Evolutionary conservation across 2,888 invertebrate genomes (phyloP).

Genomic region (Oscheius myriophilus): DNA sequence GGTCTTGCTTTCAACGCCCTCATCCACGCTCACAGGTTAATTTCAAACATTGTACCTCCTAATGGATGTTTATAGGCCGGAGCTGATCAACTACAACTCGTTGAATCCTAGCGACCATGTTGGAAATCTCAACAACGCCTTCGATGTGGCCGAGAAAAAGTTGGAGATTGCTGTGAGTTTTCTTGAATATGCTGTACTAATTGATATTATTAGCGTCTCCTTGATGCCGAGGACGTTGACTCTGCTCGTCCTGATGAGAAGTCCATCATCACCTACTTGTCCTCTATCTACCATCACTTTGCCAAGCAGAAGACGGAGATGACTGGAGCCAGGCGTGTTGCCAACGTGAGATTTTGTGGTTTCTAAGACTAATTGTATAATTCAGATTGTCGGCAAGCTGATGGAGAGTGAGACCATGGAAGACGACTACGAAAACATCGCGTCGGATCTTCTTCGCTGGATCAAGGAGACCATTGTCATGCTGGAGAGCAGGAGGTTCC

Average conservation of each 20-base stretch:
- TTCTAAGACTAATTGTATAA: not conserved
- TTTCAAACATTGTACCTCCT: not conserved
- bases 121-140: conserved; percentile 96
- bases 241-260: conserved; percentile 82
- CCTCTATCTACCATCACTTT: conserved; percentile 98
- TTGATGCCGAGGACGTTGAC: conserved; percentile 97
- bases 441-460: conserved; percentile 89
- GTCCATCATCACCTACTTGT: conserved; percentile 97
- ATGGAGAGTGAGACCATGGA: conserved; percentile 94
- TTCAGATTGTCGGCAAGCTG: conserved; percentile 93
- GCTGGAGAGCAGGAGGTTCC: conserved; percentile 76
- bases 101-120: conserved; percentile 85
- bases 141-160: conserved; percentile 90
- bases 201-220: conserved; percentile 73
- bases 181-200: not conserved
- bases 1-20: conserved; percentile 98
- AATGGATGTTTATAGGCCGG: conserved; percentile 78
- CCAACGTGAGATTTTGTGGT: conserved; percentile 79
- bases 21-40: conserved; percentile 86
- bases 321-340: conserved; percentile 95
- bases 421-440: conserved; percentile 85
- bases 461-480: conserved; percentile 85
- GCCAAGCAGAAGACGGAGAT: conserved; percentile 98
- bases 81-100: conserved; percentile 80
- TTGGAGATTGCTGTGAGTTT: conserved; percentile 82